Evolutionary conservation across 2,888 invertebrate species (phyloP).

Genomic region (Diaprepes abbreviatus): DNA sequence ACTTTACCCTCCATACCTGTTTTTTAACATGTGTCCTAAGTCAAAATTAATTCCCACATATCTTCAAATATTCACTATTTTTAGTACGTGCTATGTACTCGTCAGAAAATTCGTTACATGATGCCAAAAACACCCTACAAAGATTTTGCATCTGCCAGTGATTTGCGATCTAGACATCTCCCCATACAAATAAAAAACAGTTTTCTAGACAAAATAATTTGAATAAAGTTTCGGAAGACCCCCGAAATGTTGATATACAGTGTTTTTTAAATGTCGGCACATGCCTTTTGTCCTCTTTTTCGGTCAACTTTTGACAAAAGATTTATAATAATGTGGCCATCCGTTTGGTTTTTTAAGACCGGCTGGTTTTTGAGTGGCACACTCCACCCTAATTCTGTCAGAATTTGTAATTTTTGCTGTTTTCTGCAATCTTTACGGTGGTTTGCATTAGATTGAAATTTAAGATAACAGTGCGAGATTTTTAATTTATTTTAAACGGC

Average conservation of each 20-base stretch:
- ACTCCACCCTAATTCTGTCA: slow-evolving; percentile 40
- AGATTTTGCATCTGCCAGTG: slow-evolving; percentile 33
- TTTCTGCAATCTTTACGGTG: slow-evolving; percentile 17
- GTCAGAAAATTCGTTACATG: slow-evolving; percentile 34
- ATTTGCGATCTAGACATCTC: slow-evolving; percentile 33
- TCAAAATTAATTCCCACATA: slow-evolving; percentile 5
- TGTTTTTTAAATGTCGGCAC: slow-evolving; percentile 41
- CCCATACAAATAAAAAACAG: slow-evolving; percentile 26
- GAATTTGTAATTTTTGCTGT: slow-evolving; percentile 23
- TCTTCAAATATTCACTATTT: background rate
- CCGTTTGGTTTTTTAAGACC: slow-evolving; percentile 53
- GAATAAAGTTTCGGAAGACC: slow-evolving; percentile 30
- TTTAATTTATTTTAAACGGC: background rate
- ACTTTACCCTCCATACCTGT: background rate
- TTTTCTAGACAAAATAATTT: slow-evolving; percentile 41
- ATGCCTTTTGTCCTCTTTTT: slow-evolving; percentile 35
- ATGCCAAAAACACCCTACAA: slow-evolving; percentile 24
- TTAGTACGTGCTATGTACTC: slow-evolving; percentile 2
- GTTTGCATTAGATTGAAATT: slow-evolving; percentile 3
- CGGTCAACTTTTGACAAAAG: slow-evolving; percentile 37
- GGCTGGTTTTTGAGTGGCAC: slow-evolving; percentile 56
- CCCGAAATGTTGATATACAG: slow-evolving; percentile 22
- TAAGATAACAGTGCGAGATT: background rate
- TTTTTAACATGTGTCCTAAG: slow-evolving; percentile 9
- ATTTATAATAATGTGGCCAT: slow-evolving; percentile 38